A percentile compares a stretch with the other conserved stretches of the same genome.
Conservation (phyloP, 2,888 invertebrate genomes). For the Drosophila monieri region DNA sequence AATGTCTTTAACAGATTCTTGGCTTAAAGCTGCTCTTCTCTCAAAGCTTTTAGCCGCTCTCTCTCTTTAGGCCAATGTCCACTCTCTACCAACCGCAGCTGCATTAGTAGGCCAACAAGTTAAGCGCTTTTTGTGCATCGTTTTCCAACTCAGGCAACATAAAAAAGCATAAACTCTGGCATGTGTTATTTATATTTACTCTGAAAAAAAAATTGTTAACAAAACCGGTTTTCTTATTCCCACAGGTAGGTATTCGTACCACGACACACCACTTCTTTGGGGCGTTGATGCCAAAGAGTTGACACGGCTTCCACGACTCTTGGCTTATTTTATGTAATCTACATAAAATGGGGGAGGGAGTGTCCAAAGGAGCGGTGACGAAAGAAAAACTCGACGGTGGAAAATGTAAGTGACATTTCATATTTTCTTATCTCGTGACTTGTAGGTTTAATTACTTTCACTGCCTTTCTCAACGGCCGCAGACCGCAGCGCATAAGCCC, state of each 20-base stretch:
- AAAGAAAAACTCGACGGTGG: constrained; percentile 19
- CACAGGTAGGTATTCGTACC: constrained; percentile 3
- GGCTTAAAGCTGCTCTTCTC: background rate
- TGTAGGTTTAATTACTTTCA: constrained; percentile 71
- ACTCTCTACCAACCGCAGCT: constrained; percentile 20
- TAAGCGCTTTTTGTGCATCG: constrained; percentile 59
- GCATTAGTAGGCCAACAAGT: constrained; percentile 78
- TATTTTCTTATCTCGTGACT: constrained; percentile 60
- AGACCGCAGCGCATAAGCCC: constrained; percentile 41
- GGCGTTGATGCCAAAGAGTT: constrained; percentile 56
- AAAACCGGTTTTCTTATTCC: constrained; percentile 60
- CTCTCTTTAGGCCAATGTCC: background rate
- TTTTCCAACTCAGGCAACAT: constrained; percentile 52
- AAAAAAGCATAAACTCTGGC: constrained; percentile 40
- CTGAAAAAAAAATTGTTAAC: constrained; percentile 62
- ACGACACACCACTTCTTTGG: constrained; percentile 39
- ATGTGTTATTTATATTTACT: constrained; percentile 56
- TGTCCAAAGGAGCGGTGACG: constrained; percentile 24
- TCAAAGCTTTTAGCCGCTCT: constrained; percentile 4
- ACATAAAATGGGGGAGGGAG: constrained; percentile 30
- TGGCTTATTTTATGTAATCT: constrained; percentile 43
- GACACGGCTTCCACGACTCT: constrained; percentile 8
- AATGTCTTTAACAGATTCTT: constrained; percentile 10
- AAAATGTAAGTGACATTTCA: constrained; percentile 52
- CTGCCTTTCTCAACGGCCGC: constrained; percentile 58